phyloP scores from a whole-genome alignment of 2,888 invertebrate genomes.

The Thereva nobilitata region DNA sequence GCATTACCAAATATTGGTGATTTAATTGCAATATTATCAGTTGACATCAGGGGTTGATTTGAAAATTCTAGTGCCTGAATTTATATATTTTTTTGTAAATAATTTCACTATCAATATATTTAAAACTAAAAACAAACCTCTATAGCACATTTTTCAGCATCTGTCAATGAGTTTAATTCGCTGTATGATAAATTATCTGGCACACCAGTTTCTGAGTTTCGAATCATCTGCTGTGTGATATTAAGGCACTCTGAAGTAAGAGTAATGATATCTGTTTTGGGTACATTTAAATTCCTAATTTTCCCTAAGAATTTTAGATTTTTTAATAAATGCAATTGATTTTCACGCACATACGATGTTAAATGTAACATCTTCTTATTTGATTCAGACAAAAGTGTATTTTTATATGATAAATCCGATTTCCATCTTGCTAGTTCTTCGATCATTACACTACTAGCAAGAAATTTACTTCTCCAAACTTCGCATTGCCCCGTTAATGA shows the following conservation, averaged over 20 bases:
- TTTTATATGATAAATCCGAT: conserved; percentile 70
- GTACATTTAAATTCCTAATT: conserved; percentile 54
- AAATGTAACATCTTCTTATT: conserved; percentile 53
- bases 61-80: too few relatives aligned
- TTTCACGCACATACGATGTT: conserved; percentile 56
- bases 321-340: conserved; percentile 54
- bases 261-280: conserved; percentile 54
- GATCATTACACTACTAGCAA: conserved; percentile 92
- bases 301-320: conserved; percentile 56
- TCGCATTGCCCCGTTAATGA: conserved; percentile 92
- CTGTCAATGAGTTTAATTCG: conserved; percentile 52
- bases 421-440: conserved; percentile 90
- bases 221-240: conserved; percentile 56
- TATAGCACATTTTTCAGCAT: conserved; percentile 54
- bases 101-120: not conserved
- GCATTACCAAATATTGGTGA: too few relatives aligned
- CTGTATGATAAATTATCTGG: conserved; percentile 53
- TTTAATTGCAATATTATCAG: not conserved
- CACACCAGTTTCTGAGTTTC: conserved; percentile 57
- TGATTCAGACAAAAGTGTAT: conserved; percentile 54
- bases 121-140: conserved; percentile 45
- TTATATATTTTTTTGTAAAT: too few relatives aligned
- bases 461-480: conserved; percentile 95
- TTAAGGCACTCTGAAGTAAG: conserved; percentile 56
- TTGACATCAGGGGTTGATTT: not conserved